Evolutionary conservation across 2,113 vertebrate species (phyloP).

Genomic region (Otus sunia): DNA sequence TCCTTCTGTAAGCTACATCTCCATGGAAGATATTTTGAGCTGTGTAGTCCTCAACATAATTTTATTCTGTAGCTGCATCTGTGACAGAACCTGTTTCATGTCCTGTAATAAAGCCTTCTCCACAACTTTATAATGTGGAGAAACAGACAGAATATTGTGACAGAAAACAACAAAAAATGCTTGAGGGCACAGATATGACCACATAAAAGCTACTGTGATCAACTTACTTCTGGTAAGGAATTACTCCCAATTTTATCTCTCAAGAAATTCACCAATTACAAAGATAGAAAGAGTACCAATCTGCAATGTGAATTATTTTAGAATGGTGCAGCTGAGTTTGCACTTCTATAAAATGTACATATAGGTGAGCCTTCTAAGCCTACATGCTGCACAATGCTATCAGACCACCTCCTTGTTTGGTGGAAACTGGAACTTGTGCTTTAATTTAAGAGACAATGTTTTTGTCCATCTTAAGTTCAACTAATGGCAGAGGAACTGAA

Average conservation of each 20-base stretch:
- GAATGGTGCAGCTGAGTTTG: neutral
- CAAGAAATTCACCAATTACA: neutral
- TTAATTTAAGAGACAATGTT: neutral
- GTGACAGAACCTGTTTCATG: neutral
- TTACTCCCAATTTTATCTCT: neutral
- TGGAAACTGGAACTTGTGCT: neutral
- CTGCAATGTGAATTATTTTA: neutral
- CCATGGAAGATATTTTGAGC: neutral
- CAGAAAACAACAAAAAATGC: neutral
- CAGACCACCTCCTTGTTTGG: neutral
- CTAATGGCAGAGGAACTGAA: neutral
- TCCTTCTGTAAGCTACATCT: neutral
- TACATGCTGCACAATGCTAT: neutral
- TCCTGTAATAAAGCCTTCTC: neutral
- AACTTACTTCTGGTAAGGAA: neutral
- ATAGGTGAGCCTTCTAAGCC: neutral
- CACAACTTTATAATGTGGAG: neutral
- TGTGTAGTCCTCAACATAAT: neutral
- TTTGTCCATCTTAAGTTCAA: neutral
- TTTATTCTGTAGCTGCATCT: neutral
- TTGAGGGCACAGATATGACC: neutral
- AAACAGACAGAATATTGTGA: neutral
- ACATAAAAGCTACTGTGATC: neutral
- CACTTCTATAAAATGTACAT: neutral
- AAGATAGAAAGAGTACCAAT: neutral